These are phyloP conservation scores for Chaitophorus viminalis DNA, from an alignment of 2,888 invertebrate genomes.

Conservation along the genomic window DNA sequence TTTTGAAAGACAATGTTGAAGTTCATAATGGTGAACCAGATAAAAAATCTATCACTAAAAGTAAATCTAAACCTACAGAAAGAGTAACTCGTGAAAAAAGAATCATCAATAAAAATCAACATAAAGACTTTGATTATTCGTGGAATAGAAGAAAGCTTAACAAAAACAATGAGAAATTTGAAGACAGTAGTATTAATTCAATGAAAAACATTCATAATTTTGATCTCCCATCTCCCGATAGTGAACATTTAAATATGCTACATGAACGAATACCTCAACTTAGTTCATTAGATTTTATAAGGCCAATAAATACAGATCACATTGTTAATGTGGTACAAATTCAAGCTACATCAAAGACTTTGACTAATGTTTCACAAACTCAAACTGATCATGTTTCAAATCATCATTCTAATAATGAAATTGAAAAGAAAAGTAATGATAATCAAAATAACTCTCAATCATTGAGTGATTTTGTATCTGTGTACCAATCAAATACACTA, in stretches of 20 bases:
- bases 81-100: slow-evolving; percentile 14
- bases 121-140: slow-evolving; percentile 37
- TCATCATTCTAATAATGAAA: slow-evolving; percentile 28
- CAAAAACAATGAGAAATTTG: background rate
- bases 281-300: slow-evolving; percentile 73
- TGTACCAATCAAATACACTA: slow-evolving; percentile 36
- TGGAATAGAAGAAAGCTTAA: slow-evolving; percentile 13
- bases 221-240: background rate
- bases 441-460: slow-evolving; percentile 35
- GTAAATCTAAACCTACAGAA: background rate
- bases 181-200: background rate
- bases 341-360: slow-evolving; percentile 61
- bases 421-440: slow-evolving; percentile 33
- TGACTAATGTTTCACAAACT: slow-evolving; percentile 51
- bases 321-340: slow-evolving; percentile 74
- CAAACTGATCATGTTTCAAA: slow-evolving; percentile 49
- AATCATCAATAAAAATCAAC: slow-evolving; percentile 5
- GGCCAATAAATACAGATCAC: slow-evolving; percentile 69
- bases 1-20: background rate
- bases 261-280: slow-evolving; percentile 72
- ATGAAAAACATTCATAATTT: background rate
- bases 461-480: slow-evolving; percentile 37
- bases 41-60: background rate
- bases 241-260: slow-evolving; percentile 65
- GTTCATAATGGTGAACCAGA: too few relatives aligned